Evolutionary conservation across 2,888 invertebrate genomes (phyloP), one percentile per base, ranked within the genome.

Genomic region (Sipha maydis): DNA sequence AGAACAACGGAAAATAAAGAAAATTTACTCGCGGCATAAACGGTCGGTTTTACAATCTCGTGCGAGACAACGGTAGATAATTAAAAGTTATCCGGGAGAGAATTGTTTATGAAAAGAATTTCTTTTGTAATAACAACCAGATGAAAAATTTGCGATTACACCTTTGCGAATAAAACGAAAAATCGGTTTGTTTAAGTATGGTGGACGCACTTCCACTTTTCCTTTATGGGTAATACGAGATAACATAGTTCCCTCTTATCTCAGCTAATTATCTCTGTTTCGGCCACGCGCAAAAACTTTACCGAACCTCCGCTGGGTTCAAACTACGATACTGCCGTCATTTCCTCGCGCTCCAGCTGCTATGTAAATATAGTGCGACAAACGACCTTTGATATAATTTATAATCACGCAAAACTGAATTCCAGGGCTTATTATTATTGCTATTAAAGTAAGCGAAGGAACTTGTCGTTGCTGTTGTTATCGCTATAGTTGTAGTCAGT

Each of bases 321-420:
- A 41, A 79, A 88, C 86, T 80, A 61, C 61, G 14, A 0, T 54
- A n/a, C 80, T 56, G 54, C 34, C 31, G 17, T 54, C 69, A 54
- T 1, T 61, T 38, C 41, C 21, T 38, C 38, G n/a, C 4, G 19
- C 17, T 25, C 31, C n/a, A 48, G 71, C 83, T 25, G 54, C 34
- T 56, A 19, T 75, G 56, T 75, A 67, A 78, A 73, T 79, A 56
- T 56, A 80, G 79, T 61, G 80, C 80, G 80, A 88, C 86, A 88
- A 80, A 88, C 80, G 41, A 73, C 86, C 86, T 88, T 80, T 86
- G 73, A 80, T 79, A 80, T 80, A 80, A 86, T 80, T 86, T 80
- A 80, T 80, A 86, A 88, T 80, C 86, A n/a, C 38, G 61, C 86
- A 61, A 80, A 80, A 80, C 78, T 73, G 78, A 86, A 88, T 88